Evolutionary conservation across 2,113 vertebrate species (phyloP).

Genomic region (Chaetodon trifascialis): DNA sequence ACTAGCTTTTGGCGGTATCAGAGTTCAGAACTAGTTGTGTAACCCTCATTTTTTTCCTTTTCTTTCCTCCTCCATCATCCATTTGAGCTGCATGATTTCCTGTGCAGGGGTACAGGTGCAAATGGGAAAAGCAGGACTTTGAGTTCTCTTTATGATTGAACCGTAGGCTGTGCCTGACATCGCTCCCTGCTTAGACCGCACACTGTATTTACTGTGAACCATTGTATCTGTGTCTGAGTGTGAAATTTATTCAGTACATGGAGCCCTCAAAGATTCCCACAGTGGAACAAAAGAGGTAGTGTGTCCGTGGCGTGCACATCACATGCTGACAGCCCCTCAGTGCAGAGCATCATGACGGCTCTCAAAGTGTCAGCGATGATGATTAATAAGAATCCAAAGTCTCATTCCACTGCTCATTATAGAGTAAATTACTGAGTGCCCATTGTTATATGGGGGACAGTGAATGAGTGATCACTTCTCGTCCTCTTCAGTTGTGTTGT

Average conservation of each 20-base stretch:
- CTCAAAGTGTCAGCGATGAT: not conserved
- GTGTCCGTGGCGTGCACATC: not conserved
- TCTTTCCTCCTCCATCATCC: constrained; percentile 1
- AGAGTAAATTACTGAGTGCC: not conserved
- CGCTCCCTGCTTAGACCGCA: not conserved
- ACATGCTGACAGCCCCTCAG: not conserved
- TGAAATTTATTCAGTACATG: not conserved
- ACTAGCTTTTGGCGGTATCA: not conserved
- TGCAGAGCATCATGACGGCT: not conserved
- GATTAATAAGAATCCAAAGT: not conserved
- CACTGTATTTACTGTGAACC: not conserved
- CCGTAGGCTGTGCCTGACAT: not conserved
- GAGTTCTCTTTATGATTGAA: not conserved
- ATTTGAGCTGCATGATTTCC: not conserved
- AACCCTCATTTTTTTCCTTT: not conserved
- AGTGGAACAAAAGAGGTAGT: not conserved
- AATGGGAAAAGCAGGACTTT: not conserved
- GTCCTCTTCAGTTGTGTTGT: not conserved
- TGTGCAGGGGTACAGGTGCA: not conserved
- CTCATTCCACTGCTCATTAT: not conserved
- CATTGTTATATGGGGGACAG: not conserved
- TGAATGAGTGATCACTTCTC: not conserved
- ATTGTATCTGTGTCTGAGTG: not conserved
- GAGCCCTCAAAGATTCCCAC: not conserved
- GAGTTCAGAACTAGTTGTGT: not conserved